Percentiles rank a stretch among this genome's conserved stretches.
phyloP scores from a whole-genome alignment of 2,888 invertebrate genomes.

The Drosophila multiciliata region DNA sequence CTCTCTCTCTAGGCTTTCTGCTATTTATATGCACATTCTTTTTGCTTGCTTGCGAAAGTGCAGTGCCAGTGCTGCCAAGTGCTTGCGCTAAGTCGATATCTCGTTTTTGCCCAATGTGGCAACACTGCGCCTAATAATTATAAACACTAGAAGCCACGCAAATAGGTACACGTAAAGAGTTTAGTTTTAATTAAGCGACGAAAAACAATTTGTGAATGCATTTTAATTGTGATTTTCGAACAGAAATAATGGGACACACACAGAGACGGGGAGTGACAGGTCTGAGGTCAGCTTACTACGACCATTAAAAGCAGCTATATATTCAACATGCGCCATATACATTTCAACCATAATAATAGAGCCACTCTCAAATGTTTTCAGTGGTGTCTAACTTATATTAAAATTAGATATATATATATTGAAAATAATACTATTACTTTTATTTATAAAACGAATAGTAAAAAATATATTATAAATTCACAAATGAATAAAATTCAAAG shows the following conservation, averaged over 20 bases:
- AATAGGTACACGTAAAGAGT: conserved; percentile 1
- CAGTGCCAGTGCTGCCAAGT: conserved; percentile 4
- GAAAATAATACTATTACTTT: neutral
- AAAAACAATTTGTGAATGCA: conserved; percentile 42
- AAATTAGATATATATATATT: neutral
- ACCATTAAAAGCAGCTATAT: conserved; percentile 49
- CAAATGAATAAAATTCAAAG: neutral
- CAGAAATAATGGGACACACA: conserved; percentile 30
- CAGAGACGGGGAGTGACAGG: neutral
- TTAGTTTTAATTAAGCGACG: conserved; percentile 16
- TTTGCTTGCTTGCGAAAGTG: conserved; percentile 37
- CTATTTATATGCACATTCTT: conserved; percentile 50
- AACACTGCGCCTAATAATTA: conserved; percentile 3
- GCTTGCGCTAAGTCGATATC: conserved; percentile 42
- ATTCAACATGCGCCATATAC: conserved; percentile 33
- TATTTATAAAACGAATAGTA: neutral
- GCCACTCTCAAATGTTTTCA: neutral
- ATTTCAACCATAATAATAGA: neutral
- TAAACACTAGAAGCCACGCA: conserved; percentile 5
- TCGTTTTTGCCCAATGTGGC: conserved; percentile 20
- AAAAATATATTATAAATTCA: neutral
- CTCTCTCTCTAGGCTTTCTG: conserved; percentile 63
- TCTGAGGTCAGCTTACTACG: conserved; percentile 51
- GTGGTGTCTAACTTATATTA: no score
- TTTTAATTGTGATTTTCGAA: conserved; percentile 62